Evolutionary conservation across 2,113 vertebrate species (phyloP).

Genomic region (Pelobates fuscus): DNA sequence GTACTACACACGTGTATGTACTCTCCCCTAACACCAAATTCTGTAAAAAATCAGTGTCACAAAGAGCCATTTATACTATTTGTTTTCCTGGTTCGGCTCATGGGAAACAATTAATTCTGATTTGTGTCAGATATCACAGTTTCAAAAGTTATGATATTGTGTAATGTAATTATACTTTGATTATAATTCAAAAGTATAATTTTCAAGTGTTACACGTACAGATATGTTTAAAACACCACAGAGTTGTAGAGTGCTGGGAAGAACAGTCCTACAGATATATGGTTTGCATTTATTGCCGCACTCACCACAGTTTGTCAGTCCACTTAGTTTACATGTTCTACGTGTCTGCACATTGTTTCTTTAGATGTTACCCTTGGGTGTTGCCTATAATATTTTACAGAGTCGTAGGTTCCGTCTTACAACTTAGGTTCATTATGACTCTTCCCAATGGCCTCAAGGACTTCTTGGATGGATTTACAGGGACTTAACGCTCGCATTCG

Average conservation of each 20-base stretch:
- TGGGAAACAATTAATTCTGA: conserved; percentile 29
- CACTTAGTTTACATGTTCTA: not conserved
- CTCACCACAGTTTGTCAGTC: not conserved
- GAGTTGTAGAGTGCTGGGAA: not conserved
- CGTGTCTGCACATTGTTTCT: conserved; percentile 10
- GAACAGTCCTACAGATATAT: not conserved
- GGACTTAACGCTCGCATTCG: conserved; percentile 14
- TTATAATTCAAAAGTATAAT: conserved; percentile 24
- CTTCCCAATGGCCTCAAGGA: conserved; percentile 20
- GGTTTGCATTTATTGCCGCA: not conserved
- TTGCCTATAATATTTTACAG: conserved; percentile 11
- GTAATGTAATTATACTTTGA: not conserved
- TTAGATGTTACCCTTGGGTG: conserved; percentile 3
- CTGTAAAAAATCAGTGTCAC: too few relatives aligned
- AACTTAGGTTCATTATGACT: conserved; percentile 29
- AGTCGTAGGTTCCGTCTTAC: too few relatives aligned
- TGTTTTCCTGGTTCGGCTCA: conserved; percentile 15
- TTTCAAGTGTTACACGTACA: not conserved
- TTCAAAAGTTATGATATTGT: conserved; percentile 1
- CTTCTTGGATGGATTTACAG: conserved; percentile 28
- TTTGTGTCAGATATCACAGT: not conserved
- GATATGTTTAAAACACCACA: conserved; percentile 10
- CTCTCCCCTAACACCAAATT: too few relatives aligned
- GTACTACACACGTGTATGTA: too few relatives aligned
- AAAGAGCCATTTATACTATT: too few relatives aligned